These are phyloP conservation scores for Gymnosoma rotundatum DNA, from an alignment of 2,888 invertebrate species.

Conservation along the genomic window DNA sequence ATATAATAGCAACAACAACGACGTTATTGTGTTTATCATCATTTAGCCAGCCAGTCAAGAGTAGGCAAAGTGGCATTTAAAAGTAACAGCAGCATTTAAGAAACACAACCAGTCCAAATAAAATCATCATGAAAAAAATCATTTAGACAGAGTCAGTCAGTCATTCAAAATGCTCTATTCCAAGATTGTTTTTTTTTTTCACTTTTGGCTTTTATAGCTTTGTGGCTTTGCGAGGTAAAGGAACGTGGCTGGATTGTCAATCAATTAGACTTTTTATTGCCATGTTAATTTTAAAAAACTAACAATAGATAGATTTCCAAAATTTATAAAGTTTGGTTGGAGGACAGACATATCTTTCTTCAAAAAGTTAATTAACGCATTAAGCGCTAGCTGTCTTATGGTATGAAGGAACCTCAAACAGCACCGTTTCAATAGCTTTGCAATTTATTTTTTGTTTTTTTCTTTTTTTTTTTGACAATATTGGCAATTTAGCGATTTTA, in stretches of 20 bases:
- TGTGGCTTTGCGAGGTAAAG: neutral
- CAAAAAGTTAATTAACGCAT: no score
- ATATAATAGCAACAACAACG: conserved; percentile 13
- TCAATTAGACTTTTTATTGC: neutral
- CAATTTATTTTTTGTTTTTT: no score
- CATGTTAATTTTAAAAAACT: no score
- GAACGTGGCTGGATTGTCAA: conserved; percentile 21
- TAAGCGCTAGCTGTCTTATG: no score
- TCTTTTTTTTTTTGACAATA: no score
- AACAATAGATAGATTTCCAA: no score
- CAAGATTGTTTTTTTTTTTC: neutral
- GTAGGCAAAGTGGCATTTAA: conserved; percentile 46
- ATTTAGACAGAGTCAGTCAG: conserved; percentile 61
- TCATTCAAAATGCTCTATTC: conserved; percentile 52
- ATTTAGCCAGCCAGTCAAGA: conserved; percentile 39
- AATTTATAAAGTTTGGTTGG: no score
- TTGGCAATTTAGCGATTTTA: no score
- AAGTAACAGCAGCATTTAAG: conserved; percentile 42
- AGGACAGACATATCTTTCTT: no score
- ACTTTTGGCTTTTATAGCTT: conserved; percentile 2
- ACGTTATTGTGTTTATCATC: conserved; percentile 50
- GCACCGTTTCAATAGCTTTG: no score
- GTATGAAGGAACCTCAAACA: no score
- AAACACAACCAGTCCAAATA: conserved; percentile 19
- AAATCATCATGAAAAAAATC: conserved; percentile 36